phyloP scores from a whole-genome alignment of 2,888 invertebrate genomes.

The Bunonema sp. region DNA sequence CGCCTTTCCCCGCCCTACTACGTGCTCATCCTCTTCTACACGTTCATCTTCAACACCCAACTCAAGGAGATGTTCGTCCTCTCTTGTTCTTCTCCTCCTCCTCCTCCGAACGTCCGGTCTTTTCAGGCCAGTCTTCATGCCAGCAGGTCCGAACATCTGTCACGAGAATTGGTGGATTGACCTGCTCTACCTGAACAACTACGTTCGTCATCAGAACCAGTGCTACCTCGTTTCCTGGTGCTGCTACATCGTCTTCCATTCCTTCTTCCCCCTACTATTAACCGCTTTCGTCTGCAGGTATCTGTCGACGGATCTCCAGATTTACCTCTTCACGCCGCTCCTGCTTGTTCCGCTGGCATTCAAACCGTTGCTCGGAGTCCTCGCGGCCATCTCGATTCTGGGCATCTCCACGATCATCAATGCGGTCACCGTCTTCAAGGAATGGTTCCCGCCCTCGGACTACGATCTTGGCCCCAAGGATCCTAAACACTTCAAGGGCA shows the following conservation, averaged over 20 bases:
- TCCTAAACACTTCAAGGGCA: neutral
- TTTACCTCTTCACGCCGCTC: constrained; percentile 7
- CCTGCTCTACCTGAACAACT: constrained; percentile 4
- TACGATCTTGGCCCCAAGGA: neutral
- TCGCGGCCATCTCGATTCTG: constrained; percentile 2
- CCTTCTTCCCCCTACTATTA: neutral
- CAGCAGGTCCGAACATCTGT: constrained; percentile 1
- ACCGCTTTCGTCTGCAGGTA: constrained; percentile 2
- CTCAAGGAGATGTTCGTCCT: too few relatives aligned
- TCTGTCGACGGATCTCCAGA: constrained; percentile 7
- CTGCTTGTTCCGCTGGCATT: constrained; percentile 5
- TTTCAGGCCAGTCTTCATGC: constrained; percentile 3
- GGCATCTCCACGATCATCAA: constrained; percentile 3
- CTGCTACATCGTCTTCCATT: neutral
- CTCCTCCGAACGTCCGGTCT: too few relatives aligned
- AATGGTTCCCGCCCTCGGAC: neutral
- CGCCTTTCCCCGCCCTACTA: constrained; percentile 6
- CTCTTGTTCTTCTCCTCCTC: too few relatives aligned
- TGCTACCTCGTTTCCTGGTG: neutral
- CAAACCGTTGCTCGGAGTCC: constrained; percentile 3
- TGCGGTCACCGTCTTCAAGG: constrained; percentile 3
- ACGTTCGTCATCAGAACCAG: constrained; percentile 2
- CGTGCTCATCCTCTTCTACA: constrained; percentile 3
- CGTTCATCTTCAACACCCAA: constrained; percentile 3
- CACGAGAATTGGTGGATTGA: constrained; percentile 5